These are phyloP conservation scores for Ascidia mentula DNA, from an alignment of 23 tunicate genomes.

Conservation along the genomic window DNA sequence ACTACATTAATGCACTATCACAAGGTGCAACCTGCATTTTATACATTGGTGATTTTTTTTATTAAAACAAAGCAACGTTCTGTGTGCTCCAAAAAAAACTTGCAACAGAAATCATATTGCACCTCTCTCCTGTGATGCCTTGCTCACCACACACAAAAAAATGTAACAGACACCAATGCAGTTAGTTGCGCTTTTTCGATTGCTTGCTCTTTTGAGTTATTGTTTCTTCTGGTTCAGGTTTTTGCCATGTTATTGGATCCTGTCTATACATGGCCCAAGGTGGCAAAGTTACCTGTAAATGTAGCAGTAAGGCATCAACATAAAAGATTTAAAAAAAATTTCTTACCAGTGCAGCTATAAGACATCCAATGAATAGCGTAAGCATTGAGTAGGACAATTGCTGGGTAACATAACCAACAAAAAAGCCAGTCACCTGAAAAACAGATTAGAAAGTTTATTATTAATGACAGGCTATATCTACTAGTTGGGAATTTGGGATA, in stretches of 20 bases:
- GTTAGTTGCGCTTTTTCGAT: not conserved
- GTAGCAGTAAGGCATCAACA: not conserved
- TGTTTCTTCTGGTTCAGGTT: slow-evolving; percentile 33
- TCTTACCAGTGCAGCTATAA: slow-evolving; percentile 46
- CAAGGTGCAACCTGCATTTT: too few species aligned
- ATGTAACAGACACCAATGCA: not conserved
- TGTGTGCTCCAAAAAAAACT: not conserved
- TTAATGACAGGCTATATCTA: not conserved
- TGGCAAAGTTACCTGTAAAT: slow-evolving; percentile 34
- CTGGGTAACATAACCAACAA: slow-evolving; percentile 47
- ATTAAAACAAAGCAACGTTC: not conserved
- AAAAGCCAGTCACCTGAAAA: slow-evolving; percentile 50
- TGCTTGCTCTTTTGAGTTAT: not conserved
- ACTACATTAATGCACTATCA: too few species aligned
- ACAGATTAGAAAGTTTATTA: not conserved
- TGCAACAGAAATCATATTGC: not conserved
- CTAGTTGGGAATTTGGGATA: too few species aligned
- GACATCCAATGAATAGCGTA: slow-evolving; percentile 51
- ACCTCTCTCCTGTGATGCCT: slow-evolving; percentile 4
- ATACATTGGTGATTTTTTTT: too few species aligned
- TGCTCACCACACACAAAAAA: not conserved
- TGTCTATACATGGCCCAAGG: slow-evolving; percentile 68
- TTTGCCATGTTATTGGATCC: slow-evolving; percentile 53
- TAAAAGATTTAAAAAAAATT: not conserved
- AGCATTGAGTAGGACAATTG: slow-evolving; percentile 48